These are phyloP conservation scores for Bugulina stolonifera DNA, from an alignment of 2,888 invertebrate genomes.

Conservation along the genomic window DNA sequence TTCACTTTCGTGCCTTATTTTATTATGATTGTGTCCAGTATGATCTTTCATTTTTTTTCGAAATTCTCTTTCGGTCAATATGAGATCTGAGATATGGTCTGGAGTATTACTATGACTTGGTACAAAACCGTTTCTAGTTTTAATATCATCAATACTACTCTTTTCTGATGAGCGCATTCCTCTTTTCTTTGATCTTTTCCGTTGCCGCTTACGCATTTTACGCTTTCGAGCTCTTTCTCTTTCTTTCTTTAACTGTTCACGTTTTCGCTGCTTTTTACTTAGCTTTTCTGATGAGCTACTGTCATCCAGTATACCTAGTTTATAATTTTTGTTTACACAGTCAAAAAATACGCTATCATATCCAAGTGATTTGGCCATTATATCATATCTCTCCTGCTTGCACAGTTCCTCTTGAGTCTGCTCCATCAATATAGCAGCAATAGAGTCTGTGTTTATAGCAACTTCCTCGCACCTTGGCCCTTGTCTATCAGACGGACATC, in stretches of 20 bases:
- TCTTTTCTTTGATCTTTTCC: neutral
- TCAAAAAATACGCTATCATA: constrained; percentile 14
- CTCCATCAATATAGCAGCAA: neutral
- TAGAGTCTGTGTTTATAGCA: constrained; percentile 12
- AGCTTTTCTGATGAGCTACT: neutral
- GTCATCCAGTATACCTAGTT: neutral
- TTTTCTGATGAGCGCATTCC: constrained; percentile 12
- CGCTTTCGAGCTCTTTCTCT: constrained; percentile 18
- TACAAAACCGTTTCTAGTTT: neutral
- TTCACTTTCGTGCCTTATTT: neutral
- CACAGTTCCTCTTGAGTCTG: neutral
- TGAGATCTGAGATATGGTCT: neutral
- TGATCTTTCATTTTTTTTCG: neutral
- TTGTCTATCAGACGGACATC: constrained; percentile 23
- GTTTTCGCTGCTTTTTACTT: neutral
- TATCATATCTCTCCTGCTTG: constrained; percentile 1
- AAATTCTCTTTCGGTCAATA: neutral
- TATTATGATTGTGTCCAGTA: neutral
- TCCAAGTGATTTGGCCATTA: neutral
- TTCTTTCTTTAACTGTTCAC: neutral
- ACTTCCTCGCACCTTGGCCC: constrained; percentile 1
- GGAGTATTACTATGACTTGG: neutral
- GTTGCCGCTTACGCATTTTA: constrained; percentile 12
- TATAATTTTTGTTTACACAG: neutral
- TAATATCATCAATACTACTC: neutral